Percentiles rank a stretch among this genome's conserved stretches.
Evolutionary conservation across 2,888 invertebrate genomes (phyloP).

Genomic region (Pomacea canaliculata): DNA sequence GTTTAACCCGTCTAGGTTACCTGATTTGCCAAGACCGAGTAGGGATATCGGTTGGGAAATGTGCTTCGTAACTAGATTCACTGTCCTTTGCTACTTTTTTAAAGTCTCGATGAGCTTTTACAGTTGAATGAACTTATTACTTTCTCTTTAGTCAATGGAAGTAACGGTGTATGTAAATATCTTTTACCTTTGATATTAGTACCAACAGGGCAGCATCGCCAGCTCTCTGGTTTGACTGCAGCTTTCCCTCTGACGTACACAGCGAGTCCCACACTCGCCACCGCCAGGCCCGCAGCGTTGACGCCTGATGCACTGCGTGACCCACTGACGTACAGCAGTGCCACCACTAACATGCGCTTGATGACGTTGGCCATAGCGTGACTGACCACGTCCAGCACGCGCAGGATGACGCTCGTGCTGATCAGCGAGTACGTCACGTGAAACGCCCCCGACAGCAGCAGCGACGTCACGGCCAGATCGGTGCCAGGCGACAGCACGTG

Average conservation of each 20-base stretch:
- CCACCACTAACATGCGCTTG: slow-evolving; percentile 36
- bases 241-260: slow-evolving; percentile 23
- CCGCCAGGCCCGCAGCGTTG: slow-evolving; percentile 28
- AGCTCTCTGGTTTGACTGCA: background rate
- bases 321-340: slow-evolving; percentile 31
- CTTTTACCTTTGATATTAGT: no score
- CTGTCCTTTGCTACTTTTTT: no score
- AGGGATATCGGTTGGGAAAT: no score
- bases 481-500: background rate
- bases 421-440: slow-evolving; percentile 37
- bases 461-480: background rate
- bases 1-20: no score
- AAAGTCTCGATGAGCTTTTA: no score
- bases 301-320: slow-evolving; percentile 21
- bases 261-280: slow-evolving; percentile 27
- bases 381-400: slow-evolving; percentile 33
- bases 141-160: no score
- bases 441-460: slow-evolving; percentile 27
- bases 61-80: no score
- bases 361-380: slow-evolving; percentile 37
- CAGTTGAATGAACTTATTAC: no score
- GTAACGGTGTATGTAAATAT: no score
- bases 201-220: no score
- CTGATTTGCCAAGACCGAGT: no score
- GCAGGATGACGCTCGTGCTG: slow-evolving; percentile 30